These are phyloP conservation scores for Melieria picta DNA, from an alignment of 2,888 invertebrate genomes.

Conservation along the genomic window DNA sequence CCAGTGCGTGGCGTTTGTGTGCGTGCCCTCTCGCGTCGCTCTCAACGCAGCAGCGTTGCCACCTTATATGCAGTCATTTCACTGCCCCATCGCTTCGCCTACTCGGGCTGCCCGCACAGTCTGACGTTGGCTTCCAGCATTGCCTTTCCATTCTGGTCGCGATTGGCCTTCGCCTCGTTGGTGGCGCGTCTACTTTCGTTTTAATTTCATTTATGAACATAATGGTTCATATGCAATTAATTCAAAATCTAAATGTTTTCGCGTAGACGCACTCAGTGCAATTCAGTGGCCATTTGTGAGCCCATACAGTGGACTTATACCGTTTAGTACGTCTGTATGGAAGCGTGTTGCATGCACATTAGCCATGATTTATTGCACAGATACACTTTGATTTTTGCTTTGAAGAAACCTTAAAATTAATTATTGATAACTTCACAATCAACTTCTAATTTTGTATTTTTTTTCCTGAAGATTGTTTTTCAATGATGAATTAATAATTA, in stretches of 20 bases:
- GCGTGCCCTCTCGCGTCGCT: too few species aligned
- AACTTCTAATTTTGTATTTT: too few species aligned
- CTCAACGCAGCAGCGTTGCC: too few species aligned
- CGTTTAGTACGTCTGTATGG: too few species aligned
- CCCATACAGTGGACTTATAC: too few species aligned
- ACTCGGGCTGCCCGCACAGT: neutral
- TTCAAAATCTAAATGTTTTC: neutral
- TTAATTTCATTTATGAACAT: neutral
- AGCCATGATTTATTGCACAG: too few species aligned
- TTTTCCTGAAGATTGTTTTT: too few species aligned
- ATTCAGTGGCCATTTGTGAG: too few species aligned
- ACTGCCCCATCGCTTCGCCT: neutral
- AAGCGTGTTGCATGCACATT: too few species aligned
- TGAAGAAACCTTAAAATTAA: neutral
- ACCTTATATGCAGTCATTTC: too few species aligned
- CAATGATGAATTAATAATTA: too few species aligned
- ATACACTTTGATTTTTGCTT: neutral
- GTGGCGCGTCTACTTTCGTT: conserved; percentile 5
- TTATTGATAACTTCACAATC: neutral
- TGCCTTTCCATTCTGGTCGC: neutral
- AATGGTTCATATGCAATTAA: neutral
- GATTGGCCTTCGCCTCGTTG: neutral
- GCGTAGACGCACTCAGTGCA: neutral
- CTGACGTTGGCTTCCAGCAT: neutral
- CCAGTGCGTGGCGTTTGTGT: neutral